These are phyloP conservation scores for Lymantria dispar DNA, from an alignment of 2,888 invertebrate genomes.

Conservation along the genomic window DNA sequence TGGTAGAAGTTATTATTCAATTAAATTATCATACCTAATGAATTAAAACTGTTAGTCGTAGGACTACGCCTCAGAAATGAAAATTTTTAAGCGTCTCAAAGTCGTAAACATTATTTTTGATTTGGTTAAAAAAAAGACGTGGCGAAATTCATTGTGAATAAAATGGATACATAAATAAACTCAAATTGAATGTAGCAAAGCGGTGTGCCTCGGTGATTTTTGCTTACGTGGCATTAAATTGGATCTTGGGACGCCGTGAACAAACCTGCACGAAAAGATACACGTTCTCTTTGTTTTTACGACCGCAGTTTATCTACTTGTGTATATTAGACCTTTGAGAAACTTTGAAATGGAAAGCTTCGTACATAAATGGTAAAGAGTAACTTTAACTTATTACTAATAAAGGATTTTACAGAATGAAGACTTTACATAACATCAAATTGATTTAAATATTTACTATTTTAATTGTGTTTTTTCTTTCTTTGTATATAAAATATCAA, in stretches of 20 bases:
- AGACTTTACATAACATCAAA: too few relatives aligned
- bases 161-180: constrained; percentile 17
- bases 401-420: too few relatives aligned
- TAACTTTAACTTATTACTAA: background rate
- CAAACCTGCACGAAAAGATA: constrained; percentile 21
- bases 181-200: constrained; percentile 15
- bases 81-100: too few relatives aligned
- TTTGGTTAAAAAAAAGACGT: background rate
- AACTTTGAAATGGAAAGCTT: constrained; percentile 21
- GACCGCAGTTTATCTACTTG: constrained; percentile 20
- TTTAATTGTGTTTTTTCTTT: too few relatives aligned
- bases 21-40: too few relatives aligned
- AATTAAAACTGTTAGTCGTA: too few relatives aligned
- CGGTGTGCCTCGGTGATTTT: constrained; percentile 19
- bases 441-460: too few relatives aligned
- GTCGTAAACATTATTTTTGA: background rate
- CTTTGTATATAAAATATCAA: too few relatives aligned
- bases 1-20: too few relatives aligned
- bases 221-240: constrained; percentile 30
- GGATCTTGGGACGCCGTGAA: constrained; percentile 16
- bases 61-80: too few relatives aligned
- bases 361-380: background rate
- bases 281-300: constrained; percentile 29
- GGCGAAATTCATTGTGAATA: constrained; percentile 5
- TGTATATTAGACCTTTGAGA: constrained; percentile 17